Base-by-base conservation (phyloP, 64 coral and sea anemone species). In the Montipora capricornis region DNA sequence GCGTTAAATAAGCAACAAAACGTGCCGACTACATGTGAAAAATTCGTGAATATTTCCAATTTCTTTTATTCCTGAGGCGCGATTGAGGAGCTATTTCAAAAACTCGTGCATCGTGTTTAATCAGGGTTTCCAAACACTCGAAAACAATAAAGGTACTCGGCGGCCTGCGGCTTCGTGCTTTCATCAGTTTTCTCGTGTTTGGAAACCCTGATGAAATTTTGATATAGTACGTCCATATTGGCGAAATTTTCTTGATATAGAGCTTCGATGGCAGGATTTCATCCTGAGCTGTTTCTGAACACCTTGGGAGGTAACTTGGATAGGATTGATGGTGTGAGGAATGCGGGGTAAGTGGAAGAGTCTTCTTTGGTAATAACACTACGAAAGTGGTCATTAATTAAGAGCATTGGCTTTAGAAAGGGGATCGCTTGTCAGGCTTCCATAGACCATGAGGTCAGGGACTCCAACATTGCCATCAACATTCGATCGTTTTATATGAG, bases 321-420 rank as follows among this genome's bases (percentile, higher is more conserved):
- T 89, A 26, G 81, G 80, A 37, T 37, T 37, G 37, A 37, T 37
- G 37, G 37, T 37, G 37, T 37, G 37, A 37, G 37, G 37, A 37
- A 2, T 37, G 37, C 37, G 2, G 37, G 37, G 37, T 37, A 37
- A 37, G 37, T 37, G 37, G 37, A 37, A 37, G 37, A 37, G 76
- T 92, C 81, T 53, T 91, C 89, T 22, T 87, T 68, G 46, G 91
- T 87, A 77, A 93, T 88, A 45, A 88, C 91, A 87, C 91, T 88
- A 88, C 49, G 29, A 80, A 87, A 93, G 6, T 88, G 76, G 13
- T 87, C 59, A 37, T 37, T 37, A 37, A 76, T 87, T 87, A 73
- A 88, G 83, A 44, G 91, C 91, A 46, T 88, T 62, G 37, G 91
- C 91, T 87, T 93, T 93, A 12, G 45, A 78, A 24, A 80, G 77